Base-by-base conservation (phyloP, 2,113 vertebrate species). In the Chaetodon trifascialis region DNA sequence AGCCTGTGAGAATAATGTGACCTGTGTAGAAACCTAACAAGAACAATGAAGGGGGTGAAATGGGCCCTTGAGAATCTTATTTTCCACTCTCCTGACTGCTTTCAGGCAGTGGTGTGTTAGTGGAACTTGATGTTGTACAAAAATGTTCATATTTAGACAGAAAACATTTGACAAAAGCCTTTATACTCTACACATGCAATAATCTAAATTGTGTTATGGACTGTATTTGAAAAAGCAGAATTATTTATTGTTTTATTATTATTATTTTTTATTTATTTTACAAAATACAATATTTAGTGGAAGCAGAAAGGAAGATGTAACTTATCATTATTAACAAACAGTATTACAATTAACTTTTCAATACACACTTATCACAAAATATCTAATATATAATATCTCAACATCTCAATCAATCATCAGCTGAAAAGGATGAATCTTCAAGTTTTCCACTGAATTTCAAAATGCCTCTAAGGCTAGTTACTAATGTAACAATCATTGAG, bases 61-160 rank as follows among this genome's bases (percentile, higher is more conserved):
- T 5, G 15, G 23, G 11, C 58, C n/a, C 14, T 34, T 12, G 17
- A 36, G 11, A 4, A 23, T 25, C 17, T 5, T 17, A 44, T 42
- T 65, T 54, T 75, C 59, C 59, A 51, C 47, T 65, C 16, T 54
- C n/a, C 47, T 65, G 60, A 23, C 11, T 42, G 34, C 15, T 30
- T 19, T 36, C 44, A 73, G 72, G 62, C 38, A 10, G 23, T 7
- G 15, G 23, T 54, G 60, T 25, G 70, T 59, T 56, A 60, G 55
- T 4, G 30, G 7, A 23, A 11, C 4, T 51, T 55, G 19, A 23
- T 59, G 23, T 34, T 16, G 5, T 58, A 42, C 19, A 69, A n/a
- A 52, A 30, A 42, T 42, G 38, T 14, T 19, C 62, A 42, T 11
- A 25, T 44, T 64, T 64, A 66, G 12, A 25, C n/a, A 66, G 64